Percentiles rank a stretch among this genome's conserved stretches.
phyloP scores from a whole-genome alignment of 2,797 vertebrate genomes.

The Poeciliopsis infans region DNA sequence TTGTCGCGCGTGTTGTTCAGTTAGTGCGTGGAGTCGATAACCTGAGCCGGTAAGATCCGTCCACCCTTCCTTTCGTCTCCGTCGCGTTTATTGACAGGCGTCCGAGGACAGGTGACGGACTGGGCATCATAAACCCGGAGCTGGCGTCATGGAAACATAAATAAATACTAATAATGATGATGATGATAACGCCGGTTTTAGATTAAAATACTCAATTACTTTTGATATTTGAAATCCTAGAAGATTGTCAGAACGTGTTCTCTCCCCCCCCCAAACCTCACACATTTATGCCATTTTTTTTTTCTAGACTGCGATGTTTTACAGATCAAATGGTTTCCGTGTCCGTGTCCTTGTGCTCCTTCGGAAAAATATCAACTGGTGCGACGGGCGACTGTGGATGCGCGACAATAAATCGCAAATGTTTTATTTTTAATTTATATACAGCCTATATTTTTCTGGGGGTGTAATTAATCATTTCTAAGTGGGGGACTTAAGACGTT shows the following conservation, averaged over 20 bases:
- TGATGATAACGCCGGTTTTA: background rate
- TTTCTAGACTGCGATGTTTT: background rate
- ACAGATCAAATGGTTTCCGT: background rate
- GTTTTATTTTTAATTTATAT: background rate
- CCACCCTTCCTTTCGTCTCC: conserved; percentile 17
- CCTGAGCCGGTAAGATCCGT: conserved; percentile 82
- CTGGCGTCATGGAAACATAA: background rate
- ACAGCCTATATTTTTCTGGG: fast-evolving
- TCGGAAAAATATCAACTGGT: conserved; percentile 12
- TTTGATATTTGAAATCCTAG: background rate
- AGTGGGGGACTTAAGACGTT: background rate
- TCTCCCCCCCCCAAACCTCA: too few relatives aligned
- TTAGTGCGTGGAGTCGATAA: conserved; percentile 58
- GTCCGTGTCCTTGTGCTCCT: background rate
- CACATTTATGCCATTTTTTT: background rate
- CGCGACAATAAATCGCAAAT: background rate
- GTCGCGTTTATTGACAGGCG: background rate
- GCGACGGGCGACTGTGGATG: background rate
- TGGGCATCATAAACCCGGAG: background rate
- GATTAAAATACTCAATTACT: background rate
- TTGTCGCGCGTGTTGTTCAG: conserved; percentile 52
- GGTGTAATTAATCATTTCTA: background rate
- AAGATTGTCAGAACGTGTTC: background rate
- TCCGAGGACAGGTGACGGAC: background rate
- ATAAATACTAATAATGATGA: too few relatives aligned